Evolutionary conservation across 2,113 vertebrate species (phyloP).

Genomic region (Perca schrenkii): DNA sequence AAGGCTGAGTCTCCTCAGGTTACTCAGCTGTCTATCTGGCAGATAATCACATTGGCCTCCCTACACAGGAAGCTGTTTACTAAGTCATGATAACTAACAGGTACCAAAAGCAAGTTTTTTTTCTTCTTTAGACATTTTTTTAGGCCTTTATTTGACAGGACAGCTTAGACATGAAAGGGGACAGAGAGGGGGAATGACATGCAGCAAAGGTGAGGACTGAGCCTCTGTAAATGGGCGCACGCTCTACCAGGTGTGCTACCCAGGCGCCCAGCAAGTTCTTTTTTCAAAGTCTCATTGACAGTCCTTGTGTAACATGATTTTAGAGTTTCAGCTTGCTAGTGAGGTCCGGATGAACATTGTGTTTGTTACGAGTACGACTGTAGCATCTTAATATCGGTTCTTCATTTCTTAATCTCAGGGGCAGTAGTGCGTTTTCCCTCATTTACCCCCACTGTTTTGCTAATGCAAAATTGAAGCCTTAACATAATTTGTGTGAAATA

Average conservation of each 20-base stretch:
- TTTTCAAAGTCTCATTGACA: not conserved
- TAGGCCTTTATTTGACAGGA: too few relatives aligned
- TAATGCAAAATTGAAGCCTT: not conserved
- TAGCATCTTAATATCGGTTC: not conserved
- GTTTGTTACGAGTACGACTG: not conserved
- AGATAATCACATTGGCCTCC: slow-evolving; percentile 32
- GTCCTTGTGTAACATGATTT: slow-evolving; percentile 58
- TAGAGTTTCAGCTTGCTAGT: slow-evolving; percentile 21
- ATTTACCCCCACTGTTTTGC: not conserved
- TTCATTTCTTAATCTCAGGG: not conserved
- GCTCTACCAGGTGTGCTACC: too few relatives aligned
- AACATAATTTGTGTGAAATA: not conserved
- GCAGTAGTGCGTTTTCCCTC: not conserved
- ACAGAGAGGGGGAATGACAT: too few relatives aligned
- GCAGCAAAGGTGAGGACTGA: too few relatives aligned
- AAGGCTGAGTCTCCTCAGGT: slow-evolving; percentile 53
- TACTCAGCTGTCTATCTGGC: slow-evolving; percentile 40
- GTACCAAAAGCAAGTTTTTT: slow-evolving; percentile 46
- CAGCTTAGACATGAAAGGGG: too few relatives aligned
- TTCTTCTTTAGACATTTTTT: not conserved
- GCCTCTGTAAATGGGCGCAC: too few relatives aligned
- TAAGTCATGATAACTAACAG: slow-evolving; percentile 46
- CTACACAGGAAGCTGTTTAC: slow-evolving; percentile 16
- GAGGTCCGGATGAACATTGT: slow-evolving; percentile 9
- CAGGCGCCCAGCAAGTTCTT: slow-evolving; percentile 27